These are phyloP conservation scores for Amblyjoppa proteus DNA, from an alignment of 2,888 invertebrate genomes.

Conservation along the genomic window DNA sequence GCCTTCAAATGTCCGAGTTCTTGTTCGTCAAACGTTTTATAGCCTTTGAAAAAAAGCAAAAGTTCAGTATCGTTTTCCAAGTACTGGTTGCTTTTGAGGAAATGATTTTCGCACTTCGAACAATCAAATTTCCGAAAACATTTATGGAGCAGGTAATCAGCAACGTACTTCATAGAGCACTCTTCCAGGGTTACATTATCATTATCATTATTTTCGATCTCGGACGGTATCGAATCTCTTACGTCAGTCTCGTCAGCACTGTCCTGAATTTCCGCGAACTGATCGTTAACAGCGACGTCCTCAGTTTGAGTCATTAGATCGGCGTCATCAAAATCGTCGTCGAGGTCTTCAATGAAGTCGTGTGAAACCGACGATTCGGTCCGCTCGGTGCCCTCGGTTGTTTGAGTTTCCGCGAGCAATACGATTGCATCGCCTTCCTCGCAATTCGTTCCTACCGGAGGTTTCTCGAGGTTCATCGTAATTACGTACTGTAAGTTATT, in stretches of 20 bases:
- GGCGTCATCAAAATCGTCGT: neutral
- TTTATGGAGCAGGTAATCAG: slow-evolving; percentile 37
- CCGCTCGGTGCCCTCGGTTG: neutral
- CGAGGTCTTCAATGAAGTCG: neutral
- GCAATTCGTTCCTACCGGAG: slow-evolving; percentile 60
- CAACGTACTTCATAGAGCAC: slow-evolving; percentile 33
- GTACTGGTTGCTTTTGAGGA: slow-evolving; percentile 35
- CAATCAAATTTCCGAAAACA: slow-evolving; percentile 11
- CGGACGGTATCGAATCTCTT: neutral
- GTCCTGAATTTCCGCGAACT: no score
- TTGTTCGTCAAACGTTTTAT: slow-evolving; percentile 38
- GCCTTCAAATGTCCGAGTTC: slow-evolving; percentile 46
- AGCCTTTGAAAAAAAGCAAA: slow-evolving; percentile 46
- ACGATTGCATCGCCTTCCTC: slow-evolving; percentile 47
- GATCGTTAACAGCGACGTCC: neutral
- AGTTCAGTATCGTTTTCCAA: slow-evolving; percentile 43
- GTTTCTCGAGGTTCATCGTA: slow-evolving; percentile 51
- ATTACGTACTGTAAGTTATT: slow-evolving; percentile 67
- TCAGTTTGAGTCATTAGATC: neutral
- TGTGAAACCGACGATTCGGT: neutral
- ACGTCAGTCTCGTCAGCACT: neutral
- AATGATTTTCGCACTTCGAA: neutral
- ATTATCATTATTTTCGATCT: slow-evolving; percentile 7
- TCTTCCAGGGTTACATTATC: slow-evolving; percentile 24
- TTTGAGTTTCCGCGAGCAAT: slow-evolving; percentile 31